A percentile compares a stretch with the other conserved stretches of the same genome.
Evolutionary conservation across 1,140 invertebrate species (phyloP).

Genomic region (Diprion similis): DNA sequence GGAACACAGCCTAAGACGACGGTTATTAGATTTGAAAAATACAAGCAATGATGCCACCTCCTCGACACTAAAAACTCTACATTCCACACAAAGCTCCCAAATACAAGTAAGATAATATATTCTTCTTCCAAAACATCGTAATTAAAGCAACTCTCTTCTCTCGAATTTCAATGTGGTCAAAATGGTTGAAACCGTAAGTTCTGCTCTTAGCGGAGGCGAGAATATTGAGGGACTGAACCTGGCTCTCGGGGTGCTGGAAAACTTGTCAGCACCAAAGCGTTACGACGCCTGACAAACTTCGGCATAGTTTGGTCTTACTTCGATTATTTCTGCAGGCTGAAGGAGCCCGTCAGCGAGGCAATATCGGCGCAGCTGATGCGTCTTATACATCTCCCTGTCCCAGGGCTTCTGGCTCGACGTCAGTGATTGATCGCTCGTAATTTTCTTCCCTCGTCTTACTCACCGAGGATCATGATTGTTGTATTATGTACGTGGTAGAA

Average conservation of each 20-base stretch:
- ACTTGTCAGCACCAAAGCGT: background rate
- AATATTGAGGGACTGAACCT: too few species aligned
- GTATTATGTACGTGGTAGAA: background rate
- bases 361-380: background rate
- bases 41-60: too few species aligned
- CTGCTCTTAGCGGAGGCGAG: too few species aligned
- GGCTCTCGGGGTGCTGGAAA: background rate
- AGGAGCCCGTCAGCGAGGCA: slow-evolving; percentile 3
- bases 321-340: background rate
- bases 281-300: background rate
- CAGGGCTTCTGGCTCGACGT: background rate
- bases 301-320: background rate
- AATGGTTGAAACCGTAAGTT: too few species aligned
- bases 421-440: background rate
- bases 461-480: background rate
- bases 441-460: background rate
- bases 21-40: too few species aligned
- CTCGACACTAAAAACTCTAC: too few species aligned
- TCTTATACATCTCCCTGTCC: background rate
- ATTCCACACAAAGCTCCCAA: too few species aligned
- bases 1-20: too few species aligned
- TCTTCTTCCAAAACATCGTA: too few species aligned
- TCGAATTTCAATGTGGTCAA: too few species aligned
- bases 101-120: too few species aligned
- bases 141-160: too few species aligned